Conservation (phyloP, 1,140 invertebrate species). For the Lasaia peninsularis region DNA sequence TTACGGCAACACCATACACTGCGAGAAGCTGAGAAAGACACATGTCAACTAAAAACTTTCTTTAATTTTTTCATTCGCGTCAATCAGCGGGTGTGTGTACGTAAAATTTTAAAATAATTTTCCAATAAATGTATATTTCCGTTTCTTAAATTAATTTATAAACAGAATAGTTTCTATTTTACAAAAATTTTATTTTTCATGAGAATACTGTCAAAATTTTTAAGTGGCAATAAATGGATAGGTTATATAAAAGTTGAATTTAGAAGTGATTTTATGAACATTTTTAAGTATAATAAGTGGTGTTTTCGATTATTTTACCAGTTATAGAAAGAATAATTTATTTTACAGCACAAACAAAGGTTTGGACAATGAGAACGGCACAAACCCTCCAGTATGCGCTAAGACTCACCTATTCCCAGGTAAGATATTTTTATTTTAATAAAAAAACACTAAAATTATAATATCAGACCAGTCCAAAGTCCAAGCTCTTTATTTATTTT, state of each 20-base stretch:
- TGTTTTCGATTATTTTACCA: constrained; percentile 37
- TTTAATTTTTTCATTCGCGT: constrained; percentile 50
- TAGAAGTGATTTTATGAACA: constrained; percentile 27
- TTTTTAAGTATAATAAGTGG: constrained; percentile 32
- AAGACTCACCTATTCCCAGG: constrained; percentile 73
- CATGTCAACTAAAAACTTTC: constrained; percentile 28
- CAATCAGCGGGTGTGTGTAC: constrained; percentile 53
- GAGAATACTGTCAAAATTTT: constrained; percentile 38
- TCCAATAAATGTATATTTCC: neutral
- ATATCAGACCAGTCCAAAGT: no score
- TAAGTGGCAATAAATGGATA: constrained; percentile 37
- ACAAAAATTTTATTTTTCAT: neutral
- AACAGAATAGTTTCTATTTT: neutral
- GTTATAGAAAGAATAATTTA: constrained; percentile 43
- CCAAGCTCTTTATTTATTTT: no score
- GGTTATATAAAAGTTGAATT: constrained; percentile 52
- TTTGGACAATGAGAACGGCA: constrained; percentile 66
- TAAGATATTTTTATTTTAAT: constrained; percentile 37
- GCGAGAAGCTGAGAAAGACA: neutral
- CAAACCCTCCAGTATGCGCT: constrained; percentile 67
- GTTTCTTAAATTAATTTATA: neutral
- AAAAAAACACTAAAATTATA: constrained; percentile 21
- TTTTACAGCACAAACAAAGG: constrained; percentile 50
- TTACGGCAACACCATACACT: no score
- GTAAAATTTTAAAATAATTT: constrained; percentile 39